Conservation (phyloP, 2,113 vertebrate genomes). For the Dromiciops gliroides region DNA sequence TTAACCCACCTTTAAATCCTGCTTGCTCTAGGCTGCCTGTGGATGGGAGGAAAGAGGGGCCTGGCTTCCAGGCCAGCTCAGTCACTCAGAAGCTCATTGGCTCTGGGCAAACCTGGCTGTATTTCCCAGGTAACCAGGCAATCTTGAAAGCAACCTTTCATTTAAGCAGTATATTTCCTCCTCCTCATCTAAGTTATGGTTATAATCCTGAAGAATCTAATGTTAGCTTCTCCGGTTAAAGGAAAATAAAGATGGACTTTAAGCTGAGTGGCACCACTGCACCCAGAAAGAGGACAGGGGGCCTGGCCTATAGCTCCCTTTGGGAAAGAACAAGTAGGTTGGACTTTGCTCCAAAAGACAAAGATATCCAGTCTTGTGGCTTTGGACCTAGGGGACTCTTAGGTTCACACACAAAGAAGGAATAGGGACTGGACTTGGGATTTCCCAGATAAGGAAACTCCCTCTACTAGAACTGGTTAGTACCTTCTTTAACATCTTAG, state of each 20-base stretch:
- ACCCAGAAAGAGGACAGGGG: background rate
- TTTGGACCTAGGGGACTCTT: background rate
- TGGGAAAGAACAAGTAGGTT: background rate
- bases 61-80: background rate
- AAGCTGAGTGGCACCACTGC: background rate
- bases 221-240: slow-evolving; percentile 18
- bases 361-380: background rate
- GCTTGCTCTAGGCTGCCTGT: background rate
- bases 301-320: background rate
- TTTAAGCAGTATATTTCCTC: slow-evolving; percentile 1
- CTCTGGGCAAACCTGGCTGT: background rate
- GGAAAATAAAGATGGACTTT: background rate
- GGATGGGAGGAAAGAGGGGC: background rate
- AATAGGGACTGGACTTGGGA: background rate
- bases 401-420: background rate
- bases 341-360: background rate
- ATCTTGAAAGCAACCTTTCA: background rate
- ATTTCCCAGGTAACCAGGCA: background rate
- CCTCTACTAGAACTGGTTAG: background rate
- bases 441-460: background rate
- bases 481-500: background rate
- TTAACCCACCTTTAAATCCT: background rate
- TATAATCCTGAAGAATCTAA: background rate
- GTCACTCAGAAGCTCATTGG: background rate
- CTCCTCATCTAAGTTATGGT: background rate